Conservation (phyloP, 2,797 vertebrate species). For the Hephaestus fuliginosus region DNA sequence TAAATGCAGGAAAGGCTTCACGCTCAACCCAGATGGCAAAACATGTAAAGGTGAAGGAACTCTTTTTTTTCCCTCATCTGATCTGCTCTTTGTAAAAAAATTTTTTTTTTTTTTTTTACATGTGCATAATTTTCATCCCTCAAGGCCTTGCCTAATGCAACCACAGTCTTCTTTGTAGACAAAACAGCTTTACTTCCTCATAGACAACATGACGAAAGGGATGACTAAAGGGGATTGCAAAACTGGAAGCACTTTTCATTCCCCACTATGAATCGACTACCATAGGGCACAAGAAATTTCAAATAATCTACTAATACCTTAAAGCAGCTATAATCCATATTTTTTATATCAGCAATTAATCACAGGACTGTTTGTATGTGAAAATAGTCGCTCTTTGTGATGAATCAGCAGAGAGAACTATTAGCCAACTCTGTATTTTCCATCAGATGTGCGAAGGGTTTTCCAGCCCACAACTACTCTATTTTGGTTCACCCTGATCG, state of each 20-base stretch:
- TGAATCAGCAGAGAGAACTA: background rate
- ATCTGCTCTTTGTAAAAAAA: conserved; percentile 13
- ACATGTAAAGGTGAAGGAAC: conserved; percentile 90
- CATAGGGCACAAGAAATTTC: background rate
- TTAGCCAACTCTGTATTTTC: too few relatives aligned
- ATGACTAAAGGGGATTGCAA: background rate
- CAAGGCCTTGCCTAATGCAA: background rate
- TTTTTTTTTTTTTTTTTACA: background rate
- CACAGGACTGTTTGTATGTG: background rate
- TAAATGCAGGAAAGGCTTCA: conserved; percentile 91
- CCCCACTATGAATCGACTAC: background rate
- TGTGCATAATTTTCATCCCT: background rate
- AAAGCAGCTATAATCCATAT: background rate
- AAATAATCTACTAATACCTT: background rate
- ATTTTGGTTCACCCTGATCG: too few relatives aligned
- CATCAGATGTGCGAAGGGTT: too few relatives aligned
- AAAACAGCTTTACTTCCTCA: background rate
- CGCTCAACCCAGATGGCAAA: conserved; percentile 89
- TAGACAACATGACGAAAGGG: background rate
- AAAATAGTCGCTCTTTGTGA: background rate
- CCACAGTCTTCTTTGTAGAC: background rate
- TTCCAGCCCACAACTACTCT: too few relatives aligned
- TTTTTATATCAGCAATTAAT: background rate
- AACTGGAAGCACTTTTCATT: background rate
- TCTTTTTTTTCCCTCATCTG: background rate